Base-by-base conservation (phyloP, 1,140 invertebrate species). In the Idris sp. region DNA sequence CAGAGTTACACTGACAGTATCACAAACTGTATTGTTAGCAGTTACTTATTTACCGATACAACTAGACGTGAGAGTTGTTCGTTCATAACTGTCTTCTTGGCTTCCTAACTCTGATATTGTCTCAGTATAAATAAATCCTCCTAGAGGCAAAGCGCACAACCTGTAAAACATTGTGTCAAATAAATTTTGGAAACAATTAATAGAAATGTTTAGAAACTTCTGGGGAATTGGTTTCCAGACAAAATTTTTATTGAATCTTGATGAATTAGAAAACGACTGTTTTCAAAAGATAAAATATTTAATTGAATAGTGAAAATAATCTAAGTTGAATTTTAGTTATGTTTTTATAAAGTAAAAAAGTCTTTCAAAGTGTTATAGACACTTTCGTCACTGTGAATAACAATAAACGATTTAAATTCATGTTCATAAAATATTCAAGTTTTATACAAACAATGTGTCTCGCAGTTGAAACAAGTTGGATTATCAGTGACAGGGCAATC, bases 21-120 rank as follows among this genome's bases (percentile, higher is more conserved):
- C 49, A 41, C 30, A 13, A 14, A 40, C 48, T 35, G 49, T 51
- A 36, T 51, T 64, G 58, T 64, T 64, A 36, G 43, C 35, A 43
- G 67, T 44, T 51, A 72, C 41, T 64, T 72, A 72, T 72, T 72
- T 58, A 72, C 49, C 6, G 31, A 48, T 62, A 59, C 40, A 56
- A 69, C 56, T 59, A 51, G 41, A 28, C 38, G 28, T 36, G 38
- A 49, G 54, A 69, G 44, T 35, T 46, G 44, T 72, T 62, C 51
- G 59, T 58, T 62, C 58, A 64, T 58, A 56, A 44, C 51, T 53
- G 36, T 73, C 53, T 62, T 72, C 58, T 51, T 64, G 59, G 44
- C 53, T 51, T 53, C 35, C 30, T 38, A 35, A 43, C 33, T 35
- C 58, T 35, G 31, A 58, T 59, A 51, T 58, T 58, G 18, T 25